Base-by-base conservation (phyloP, 2,797 vertebrate species). In the Aplochiton taeniatus region DNA sequence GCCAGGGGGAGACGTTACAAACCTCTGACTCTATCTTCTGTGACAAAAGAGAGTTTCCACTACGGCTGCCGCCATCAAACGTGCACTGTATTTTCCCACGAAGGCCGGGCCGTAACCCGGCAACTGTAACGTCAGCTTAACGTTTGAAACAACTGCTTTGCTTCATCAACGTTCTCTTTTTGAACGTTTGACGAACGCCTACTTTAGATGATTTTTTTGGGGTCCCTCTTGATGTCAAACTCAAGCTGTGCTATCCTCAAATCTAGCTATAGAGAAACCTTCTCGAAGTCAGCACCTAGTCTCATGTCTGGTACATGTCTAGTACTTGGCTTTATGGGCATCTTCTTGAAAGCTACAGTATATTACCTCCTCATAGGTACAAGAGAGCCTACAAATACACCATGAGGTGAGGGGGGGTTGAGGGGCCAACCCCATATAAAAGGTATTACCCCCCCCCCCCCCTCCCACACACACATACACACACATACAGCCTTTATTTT, bases 401-500 rank as follows among this genome's bases (percentile, higher is more conserved):
- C 72, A 63, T 63, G 74, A 83, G 75, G 48, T 48, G 14, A 1
- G 14, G 47, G 11, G 9, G 78, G 53, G 80, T 74, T 84, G 75
- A 83, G 83, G 85, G 80, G 80, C 83, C 83, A 85, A 83, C 83
- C 79, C 31, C 31, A 2, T 31, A 82, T n/a, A 83, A 87, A 89
- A 83, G 75, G 68, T 69, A 63, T 66, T 82, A 69, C 86, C 88
- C 85, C 80, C 85, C 83, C 42, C 87, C 68, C 78, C 20, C 84
- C 88, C 86, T n/a, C n/a, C n/a, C n/a, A n/a, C n/a, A n/a, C n/a
- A n/a, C n/a, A n/a, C n/a, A n/a, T n/a, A n/a, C n/a, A n/a, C n/a
- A n/a, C n/a, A n/a, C 86, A 82, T 85, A 87, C 81, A 87, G 87
- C 83, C 88, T 92, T 92, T 91, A 91, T 92, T 92, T 92, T 92